Base-by-base conservation (phyloP, 2,888 invertebrate genomes). In the Drosophila borborema region DNA sequence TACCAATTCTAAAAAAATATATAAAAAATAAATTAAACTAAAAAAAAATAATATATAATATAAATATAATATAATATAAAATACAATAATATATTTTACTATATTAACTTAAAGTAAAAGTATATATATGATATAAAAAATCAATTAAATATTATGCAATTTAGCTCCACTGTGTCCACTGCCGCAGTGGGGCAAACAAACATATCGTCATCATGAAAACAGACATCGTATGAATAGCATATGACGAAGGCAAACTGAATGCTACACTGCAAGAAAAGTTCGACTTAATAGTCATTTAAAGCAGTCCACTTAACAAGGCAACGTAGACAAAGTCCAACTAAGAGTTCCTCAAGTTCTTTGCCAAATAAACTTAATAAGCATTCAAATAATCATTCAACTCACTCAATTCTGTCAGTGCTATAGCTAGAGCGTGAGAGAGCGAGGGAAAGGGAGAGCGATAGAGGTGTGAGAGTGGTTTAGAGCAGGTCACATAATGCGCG, bases 401-500 rank as follows among this genome's bases (percentile, higher is more conserved):
- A 3, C 16, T 8, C 12, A 34, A 34, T 79, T 79, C 34, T 43
- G 18, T 1, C 41, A 79, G 77, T 80, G 80, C 31, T 54, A 1
- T 3, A 40, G 23, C 58, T 12, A 14, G 31, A 41, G 18, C 28
- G 31, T 12, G 23, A 20, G 14, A 14, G 45, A 20, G 20, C 2
- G 45, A 23, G 45, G 2, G 45, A 23, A 14, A 14, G 45, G 2
- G 2, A 23, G 23, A 16, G 46, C 18, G 38, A 18, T 40, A 45
- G 36, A 20, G 18, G 28, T 20, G 23, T 40, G 38, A 23, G 53
- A 38, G 14, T 7, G 58, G 64, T 45, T 48, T 45, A 58, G 77
- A 62, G 60, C 55, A 62, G 66, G 71, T 75, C 67, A 72, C 66
- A 84, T 81, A 88, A 86, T 86, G 81, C 75, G 74, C 86, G 90